These are phyloP conservation scores for Cirrhinus molitorella DNA, from an alignment of 2,797 vertebrate species.

Conservation along the genomic window DNA sequence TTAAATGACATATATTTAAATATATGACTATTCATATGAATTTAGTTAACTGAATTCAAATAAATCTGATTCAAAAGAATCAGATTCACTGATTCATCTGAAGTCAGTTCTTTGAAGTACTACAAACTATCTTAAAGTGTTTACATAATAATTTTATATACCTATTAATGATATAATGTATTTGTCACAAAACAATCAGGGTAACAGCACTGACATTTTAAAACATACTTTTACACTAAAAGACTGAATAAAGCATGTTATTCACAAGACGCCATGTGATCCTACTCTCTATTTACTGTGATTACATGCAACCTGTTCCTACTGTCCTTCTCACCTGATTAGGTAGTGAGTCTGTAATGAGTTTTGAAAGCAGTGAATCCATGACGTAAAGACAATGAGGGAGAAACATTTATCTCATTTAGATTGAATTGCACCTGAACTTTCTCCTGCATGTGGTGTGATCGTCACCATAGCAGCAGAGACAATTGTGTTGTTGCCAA, in stretches of 20 bases:
- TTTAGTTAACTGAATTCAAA: not conserved
- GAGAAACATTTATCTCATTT: slow-evolving; percentile 43
- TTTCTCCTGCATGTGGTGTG: slow-evolving; percentile 68
- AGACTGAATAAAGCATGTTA: not conserved
- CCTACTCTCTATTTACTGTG: not conserved
- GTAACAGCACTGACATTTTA: not conserved
- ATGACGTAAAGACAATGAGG: slow-evolving; percentile 43
- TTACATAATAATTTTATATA: too few species aligned
- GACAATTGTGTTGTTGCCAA: slow-evolving; percentile 70
- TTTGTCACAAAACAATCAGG: too few species aligned
- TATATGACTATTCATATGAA: not conserved
- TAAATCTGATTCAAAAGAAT: not conserved
- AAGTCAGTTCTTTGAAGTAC: not conserved
- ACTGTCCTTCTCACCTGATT: not conserved
- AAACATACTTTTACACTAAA: too few species aligned
- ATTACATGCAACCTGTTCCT: not conserved
- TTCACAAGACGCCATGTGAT: not conserved
- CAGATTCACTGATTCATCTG: not conserved
- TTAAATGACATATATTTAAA: too few species aligned
- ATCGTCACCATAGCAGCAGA: slow-evolving; percentile 82
- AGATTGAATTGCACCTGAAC: slow-evolving; percentile 66
- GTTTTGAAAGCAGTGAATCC: slow-evolving; percentile 16
- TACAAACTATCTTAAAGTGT: not conserved
- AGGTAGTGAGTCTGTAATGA: not conserved
- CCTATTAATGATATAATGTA: too few species aligned